These are phyloP conservation scores for Synanthedon tipuliformis DNA, from an alignment of 2,888 invertebrate genomes.

Conservation along the genomic window DNA sequence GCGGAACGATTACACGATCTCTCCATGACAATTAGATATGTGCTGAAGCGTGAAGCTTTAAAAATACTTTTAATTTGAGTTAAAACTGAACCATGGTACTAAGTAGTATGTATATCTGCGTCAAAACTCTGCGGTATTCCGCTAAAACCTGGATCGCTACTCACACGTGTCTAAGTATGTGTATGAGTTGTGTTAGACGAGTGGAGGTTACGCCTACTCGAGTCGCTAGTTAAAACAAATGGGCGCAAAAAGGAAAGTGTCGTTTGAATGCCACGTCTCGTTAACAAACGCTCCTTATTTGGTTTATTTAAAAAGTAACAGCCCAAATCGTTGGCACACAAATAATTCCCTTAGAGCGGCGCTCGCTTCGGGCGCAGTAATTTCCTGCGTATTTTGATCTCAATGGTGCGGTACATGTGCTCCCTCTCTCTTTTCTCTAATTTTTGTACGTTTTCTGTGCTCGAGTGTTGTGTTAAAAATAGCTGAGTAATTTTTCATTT, in stretches of 20 bases:
- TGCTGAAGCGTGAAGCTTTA: too few species aligned
- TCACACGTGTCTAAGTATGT: neutral
- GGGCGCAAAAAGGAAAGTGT: constrained; percentile 25
- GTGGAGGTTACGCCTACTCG: neutral
- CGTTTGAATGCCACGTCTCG: constrained; percentile 35
- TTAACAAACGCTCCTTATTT: constrained; percentile 50
- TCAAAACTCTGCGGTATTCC: too few species aligned
- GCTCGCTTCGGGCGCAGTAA: constrained; percentile 53
- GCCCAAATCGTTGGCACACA: constrained; percentile 58
- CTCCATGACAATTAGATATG: too few species aligned
- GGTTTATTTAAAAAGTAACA: constrained; percentile 63
- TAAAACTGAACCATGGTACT: too few species aligned
- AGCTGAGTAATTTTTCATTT: constrained; percentile 68
- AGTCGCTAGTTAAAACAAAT: neutral
- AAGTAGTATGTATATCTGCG: too few species aligned
- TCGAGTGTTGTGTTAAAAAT: constrained; percentile 64
- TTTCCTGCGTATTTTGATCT: constrained; percentile 69
- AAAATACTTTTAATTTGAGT: too few species aligned
- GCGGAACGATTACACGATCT: too few species aligned
- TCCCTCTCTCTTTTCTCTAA: constrained; percentile 65
- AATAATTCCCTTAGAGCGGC: constrained; percentile 49
- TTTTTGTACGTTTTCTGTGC: constrained; percentile 68
- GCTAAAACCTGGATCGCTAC: too few species aligned
- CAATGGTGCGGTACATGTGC: constrained; percentile 68
- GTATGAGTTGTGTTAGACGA: constrained; percentile 4